Evolutionary conservation across 2,888 invertebrate genomes (phyloP).

Genomic region (Hypselothyrea guttata): DNA sequence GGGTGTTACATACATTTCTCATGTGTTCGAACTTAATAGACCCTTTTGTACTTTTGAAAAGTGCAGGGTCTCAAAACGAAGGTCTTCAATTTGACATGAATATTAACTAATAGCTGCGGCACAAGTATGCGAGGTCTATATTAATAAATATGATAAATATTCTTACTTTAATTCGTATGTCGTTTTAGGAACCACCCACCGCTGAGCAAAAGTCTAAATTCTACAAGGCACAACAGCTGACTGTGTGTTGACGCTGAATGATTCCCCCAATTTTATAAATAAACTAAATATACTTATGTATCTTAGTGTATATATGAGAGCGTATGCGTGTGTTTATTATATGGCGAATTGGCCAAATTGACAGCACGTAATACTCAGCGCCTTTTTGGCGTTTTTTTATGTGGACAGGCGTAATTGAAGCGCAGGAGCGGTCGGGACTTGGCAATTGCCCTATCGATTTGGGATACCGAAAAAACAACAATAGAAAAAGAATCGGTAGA

Average conservation of each 20-base stretch:
- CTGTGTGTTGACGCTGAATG: constrained; percentile 44
- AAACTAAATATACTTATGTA: constrained; percentile 34
- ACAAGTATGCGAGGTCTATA: too few species aligned
- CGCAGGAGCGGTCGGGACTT: constrained; percentile 4
- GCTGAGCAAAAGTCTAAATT: constrained; percentile 17
- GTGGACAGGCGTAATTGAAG: constrained; percentile 4
- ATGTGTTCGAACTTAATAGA: too few species aligned
- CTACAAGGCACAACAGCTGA: constrained; percentile 63
- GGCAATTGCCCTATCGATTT: constrained; percentile 28
- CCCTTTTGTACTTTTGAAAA: too few species aligned
- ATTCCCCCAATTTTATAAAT: constrained; percentile 56
- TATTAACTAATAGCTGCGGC: constrained; percentile 5
- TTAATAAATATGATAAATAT: constrained; percentile 3
- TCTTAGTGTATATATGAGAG: constrained; percentile 35
- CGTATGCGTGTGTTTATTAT: constrained; percentile 30
- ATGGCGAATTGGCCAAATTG: constrained; percentile 53
- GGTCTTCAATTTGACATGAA: constrained; percentile 15
- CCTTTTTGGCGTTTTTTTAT: constrained; percentile 15
- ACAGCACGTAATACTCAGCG: constrained; percentile 33
- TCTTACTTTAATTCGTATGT: constrained; percentile 14
- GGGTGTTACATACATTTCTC: too few species aligned
- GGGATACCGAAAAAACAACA: neutral
- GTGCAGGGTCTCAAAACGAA: neutral
- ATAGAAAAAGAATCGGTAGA: constrained; percentile 32
- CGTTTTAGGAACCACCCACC: constrained; percentile 40